phyloP scores from a whole-genome alignment of 2,888 invertebrate genomes.

The Mycogona germanica region DNA sequence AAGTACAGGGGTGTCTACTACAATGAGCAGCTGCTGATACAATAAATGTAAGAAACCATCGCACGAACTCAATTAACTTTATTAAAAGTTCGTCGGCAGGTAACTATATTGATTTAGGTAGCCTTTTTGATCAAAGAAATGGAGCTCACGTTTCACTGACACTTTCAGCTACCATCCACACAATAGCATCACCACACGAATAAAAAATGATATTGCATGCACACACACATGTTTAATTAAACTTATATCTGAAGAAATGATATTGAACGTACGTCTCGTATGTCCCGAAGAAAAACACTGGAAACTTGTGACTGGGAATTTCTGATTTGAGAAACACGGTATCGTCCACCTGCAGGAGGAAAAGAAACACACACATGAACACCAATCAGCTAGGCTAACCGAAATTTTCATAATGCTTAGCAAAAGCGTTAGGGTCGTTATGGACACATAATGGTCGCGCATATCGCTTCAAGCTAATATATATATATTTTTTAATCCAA shows the following conservation, averaged over 20 bases:
- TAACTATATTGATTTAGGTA: background rate
- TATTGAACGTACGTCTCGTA: conserved; percentile 77
- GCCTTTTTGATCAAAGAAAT: background rate
- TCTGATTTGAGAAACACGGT: conserved; percentile 27
- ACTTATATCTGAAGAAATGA: conserved; percentile 43
- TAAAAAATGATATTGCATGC: background rate
- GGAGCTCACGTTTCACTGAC: background rate
- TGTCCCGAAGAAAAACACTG: conserved; percentile 85
- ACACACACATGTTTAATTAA: conserved; percentile 32
- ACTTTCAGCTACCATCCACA: background rate
- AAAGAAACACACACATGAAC: no score
- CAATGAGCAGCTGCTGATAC: background rate
- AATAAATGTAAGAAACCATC: conserved; percentile 39
- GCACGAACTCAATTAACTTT: conserved; percentile 35
- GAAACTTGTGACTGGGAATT: conserved; percentile 31
- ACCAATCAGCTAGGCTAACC: background rate
- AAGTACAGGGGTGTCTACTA: no score
- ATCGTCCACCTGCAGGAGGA: conserved; percentile 33
- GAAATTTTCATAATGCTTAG: background rate
- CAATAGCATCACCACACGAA: background rate
- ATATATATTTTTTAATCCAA: no score
- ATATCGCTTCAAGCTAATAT: no score
- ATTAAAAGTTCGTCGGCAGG: conserved; percentile 15
- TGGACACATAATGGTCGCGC: no score
- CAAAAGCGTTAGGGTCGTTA: no score